Evolutionary conservation across 1,140 invertebrate genomes (phyloP).

Genomic region (Nephotettix cincticeps): DNA sequence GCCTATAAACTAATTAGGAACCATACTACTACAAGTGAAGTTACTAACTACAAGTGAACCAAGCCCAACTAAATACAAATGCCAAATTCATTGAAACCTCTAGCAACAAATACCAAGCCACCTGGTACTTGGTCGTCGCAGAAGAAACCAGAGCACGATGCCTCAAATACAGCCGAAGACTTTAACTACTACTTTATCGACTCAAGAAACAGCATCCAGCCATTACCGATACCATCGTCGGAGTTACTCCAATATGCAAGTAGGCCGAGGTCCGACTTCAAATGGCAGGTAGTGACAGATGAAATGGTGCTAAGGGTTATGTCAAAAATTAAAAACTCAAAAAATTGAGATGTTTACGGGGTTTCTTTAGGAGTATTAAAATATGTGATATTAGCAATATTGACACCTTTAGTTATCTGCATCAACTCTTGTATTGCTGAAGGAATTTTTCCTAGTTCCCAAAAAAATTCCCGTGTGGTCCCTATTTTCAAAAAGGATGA

Average conservation of each 20-base stretch:
- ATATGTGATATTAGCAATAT: neutral
- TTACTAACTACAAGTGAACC: neutral
- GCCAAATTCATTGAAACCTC: neutral
- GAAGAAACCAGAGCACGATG: neutral
- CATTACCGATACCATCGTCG: neutral
- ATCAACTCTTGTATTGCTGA: neutral
- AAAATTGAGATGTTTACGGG: neutral
- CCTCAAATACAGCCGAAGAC: neutral
- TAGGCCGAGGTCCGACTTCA: neutral
- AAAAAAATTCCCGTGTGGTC: neutral
- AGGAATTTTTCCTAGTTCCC: neutral
- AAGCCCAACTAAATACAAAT: neutral
- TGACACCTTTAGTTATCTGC: neutral
- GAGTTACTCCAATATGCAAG: neutral
- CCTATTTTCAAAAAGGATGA: constrained; percentile 7
- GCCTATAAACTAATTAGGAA: neutral
- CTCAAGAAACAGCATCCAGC: neutral
- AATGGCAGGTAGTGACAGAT: neutral
- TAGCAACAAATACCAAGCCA: neutral
- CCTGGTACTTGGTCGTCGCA: neutral
- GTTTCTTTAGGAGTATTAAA: neutral
- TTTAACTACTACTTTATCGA: constrained; percentile 13
- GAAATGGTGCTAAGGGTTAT: neutral
- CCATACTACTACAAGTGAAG: too few species aligned
- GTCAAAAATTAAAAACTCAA: neutral